Evolutionary conservation across 2,113 vertebrate species (phyloP).

Genomic region (Vulpes ferrilata): DNA sequence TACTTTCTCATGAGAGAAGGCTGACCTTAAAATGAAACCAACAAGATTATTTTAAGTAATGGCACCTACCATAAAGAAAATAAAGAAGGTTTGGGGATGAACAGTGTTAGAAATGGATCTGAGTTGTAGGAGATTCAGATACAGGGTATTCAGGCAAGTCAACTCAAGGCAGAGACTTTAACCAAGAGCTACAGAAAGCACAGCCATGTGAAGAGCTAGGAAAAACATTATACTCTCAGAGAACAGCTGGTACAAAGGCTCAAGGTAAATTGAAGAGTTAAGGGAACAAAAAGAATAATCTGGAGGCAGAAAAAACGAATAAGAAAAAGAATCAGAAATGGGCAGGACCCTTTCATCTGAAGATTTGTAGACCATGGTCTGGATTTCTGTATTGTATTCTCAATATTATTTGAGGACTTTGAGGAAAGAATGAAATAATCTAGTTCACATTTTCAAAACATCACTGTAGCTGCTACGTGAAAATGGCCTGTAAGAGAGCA

Average conservation of each 20-base stretch:
- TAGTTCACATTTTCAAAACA: background rate
- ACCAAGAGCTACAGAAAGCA: background rate
- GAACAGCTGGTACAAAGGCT: background rate
- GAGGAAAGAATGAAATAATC: background rate
- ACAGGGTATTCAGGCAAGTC: background rate
- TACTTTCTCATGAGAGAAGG: background rate
- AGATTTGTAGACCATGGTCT: background rate
- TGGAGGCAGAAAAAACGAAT: background rate
- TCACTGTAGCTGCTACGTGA: background rate
- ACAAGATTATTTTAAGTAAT: background rate
- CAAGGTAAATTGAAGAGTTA: background rate
- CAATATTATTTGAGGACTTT: background rate
- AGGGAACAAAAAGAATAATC: background rate
- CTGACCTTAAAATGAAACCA: background rate
- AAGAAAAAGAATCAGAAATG: background rate
- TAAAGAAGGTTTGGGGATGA: background rate
- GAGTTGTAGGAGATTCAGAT: background rate
- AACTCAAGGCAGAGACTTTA: background rate
- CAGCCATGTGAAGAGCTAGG: background rate
- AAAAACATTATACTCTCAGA: background rate
- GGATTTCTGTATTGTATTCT: background rate
- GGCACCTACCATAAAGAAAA: background rate
- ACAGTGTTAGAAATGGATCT: background rate
- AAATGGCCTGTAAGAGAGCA: background rate
- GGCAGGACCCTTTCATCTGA: background rate